Evolutionary conservation across 2,113 vertebrate species (phyloP).

Genomic region (Ptychochromis oligacanthus): DNA sequence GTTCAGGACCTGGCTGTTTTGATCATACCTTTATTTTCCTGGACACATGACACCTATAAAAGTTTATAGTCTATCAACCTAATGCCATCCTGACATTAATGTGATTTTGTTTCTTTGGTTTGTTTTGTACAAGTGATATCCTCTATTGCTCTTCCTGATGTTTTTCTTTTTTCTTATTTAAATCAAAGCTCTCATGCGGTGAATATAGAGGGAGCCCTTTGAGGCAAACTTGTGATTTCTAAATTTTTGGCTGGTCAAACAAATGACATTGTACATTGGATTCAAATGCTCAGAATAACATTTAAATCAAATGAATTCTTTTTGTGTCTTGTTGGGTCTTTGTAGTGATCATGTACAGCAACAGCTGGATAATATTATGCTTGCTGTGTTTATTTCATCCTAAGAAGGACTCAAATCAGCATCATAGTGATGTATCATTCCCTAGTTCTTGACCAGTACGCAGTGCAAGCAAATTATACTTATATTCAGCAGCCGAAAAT

Average conservation of each 20-base stretch:
- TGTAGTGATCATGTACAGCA: background rate
- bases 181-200: no score
- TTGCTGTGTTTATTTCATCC: background rate
- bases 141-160: background rate
- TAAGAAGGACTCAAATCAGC: background rate
- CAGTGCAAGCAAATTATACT: background rate
- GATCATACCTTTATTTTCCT: background rate
- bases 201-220: no score
- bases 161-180: background rate
- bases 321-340: background rate
- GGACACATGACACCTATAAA: background rate
- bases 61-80: background rate
- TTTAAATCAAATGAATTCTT: background rate
- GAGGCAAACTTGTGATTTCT: no score
- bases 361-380: background rate
- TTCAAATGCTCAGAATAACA: no score
- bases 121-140: background rate
- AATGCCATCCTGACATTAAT: no score
- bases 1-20: background rate
- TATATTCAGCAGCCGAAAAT: no score
- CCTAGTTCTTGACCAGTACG: background rate
- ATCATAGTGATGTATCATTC: background rate
- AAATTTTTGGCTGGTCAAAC: no score
- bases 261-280: no score
- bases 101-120: no score